Conservation (phyloP, 1,140 invertebrate genomes). For the Drosophila ohnishii region DNA sequence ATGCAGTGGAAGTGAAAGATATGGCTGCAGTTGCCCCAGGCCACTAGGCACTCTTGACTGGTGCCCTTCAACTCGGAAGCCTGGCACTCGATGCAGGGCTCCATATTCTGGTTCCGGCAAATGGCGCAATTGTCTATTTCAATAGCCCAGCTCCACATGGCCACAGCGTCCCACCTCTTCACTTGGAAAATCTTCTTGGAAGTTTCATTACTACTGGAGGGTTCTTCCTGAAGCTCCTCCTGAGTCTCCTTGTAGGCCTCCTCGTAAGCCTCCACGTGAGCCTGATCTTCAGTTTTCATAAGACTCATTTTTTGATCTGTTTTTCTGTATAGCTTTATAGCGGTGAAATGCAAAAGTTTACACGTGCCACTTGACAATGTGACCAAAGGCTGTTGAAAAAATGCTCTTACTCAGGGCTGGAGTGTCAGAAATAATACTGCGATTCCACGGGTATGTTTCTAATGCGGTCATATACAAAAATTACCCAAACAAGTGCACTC, state of each 20-base stretch:
- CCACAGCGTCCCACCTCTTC: constrained; percentile 99
- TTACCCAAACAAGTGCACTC: no score
- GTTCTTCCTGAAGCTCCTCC: constrained; percentile 85
- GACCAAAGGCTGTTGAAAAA: not conserved
- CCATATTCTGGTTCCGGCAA: constrained; percentile 99
- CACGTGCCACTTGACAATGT: not conserved
- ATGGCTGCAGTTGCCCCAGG: constrained; percentile 99
- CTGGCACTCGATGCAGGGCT: constrained; percentile 99
- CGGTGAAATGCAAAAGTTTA: not conserved
- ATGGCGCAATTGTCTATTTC: constrained; percentile 99
- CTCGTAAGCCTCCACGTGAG: constrained; percentile 82
- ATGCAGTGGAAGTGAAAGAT: constrained; percentile 99
- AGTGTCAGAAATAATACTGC: no score
- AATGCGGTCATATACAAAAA: no score
- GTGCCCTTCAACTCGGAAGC: constrained; percentile 99
- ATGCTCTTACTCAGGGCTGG: not conserved
- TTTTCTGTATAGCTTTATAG: not conserved
- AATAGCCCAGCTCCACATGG: constrained; percentile 99
- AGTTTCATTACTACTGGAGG: constrained; percentile 91
- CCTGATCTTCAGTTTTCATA: constrained; percentile 93
- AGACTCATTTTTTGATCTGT: not conserved
- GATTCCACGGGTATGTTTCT: not conserved
- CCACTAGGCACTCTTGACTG: constrained; percentile 99
- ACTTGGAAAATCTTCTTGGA: constrained; percentile 97
- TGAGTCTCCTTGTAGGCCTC: constrained; percentile 82